phyloP scores from a whole-genome alignment of 2,888 invertebrate species.

The Thereva unica region DNA sequence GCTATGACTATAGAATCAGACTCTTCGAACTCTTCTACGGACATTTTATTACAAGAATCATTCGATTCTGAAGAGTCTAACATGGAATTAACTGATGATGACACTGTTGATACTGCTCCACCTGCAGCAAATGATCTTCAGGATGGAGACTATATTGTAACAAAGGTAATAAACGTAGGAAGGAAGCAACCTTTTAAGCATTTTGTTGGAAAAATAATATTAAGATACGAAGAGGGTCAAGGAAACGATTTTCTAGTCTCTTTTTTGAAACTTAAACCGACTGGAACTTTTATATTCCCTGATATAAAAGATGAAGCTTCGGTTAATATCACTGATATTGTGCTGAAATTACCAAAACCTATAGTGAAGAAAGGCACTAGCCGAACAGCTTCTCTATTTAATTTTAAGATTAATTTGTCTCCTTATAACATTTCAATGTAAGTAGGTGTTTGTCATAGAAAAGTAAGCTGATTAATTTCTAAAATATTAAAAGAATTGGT shows the following conservation, averaged over 20 bases:
- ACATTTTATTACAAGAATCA: no score
- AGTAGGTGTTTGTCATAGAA: background rate
- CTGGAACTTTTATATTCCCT: conserved; percentile 4
- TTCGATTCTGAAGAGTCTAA: no score
- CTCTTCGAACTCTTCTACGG: no score
- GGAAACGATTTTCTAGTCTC: background rate
- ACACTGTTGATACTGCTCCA: no score
- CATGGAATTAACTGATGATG: conserved; percentile 7
- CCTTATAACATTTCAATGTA: background rate
- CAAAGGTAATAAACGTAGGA: conserved; percentile 5
- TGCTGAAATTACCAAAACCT: background rate
- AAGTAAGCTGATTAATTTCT: background rate
- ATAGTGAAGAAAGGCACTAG: background rate
- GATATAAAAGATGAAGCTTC: conserved; percentile 1
- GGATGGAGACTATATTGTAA: conserved; percentile 2
- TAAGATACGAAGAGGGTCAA: background rate
- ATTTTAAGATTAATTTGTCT: background rate
- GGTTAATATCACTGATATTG: background rate
- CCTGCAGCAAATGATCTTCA: conserved; percentile 1
- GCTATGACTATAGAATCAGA: no score
- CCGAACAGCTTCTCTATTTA: background rate
- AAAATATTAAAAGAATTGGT: background rate
- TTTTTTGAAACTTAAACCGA: conserved; percentile 7
- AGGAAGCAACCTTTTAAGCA: background rate
- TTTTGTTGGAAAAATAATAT: background rate